Base-by-base conservation (phyloP, 2,888 invertebrate species). In the Keiferia lycopersicella region DNA sequence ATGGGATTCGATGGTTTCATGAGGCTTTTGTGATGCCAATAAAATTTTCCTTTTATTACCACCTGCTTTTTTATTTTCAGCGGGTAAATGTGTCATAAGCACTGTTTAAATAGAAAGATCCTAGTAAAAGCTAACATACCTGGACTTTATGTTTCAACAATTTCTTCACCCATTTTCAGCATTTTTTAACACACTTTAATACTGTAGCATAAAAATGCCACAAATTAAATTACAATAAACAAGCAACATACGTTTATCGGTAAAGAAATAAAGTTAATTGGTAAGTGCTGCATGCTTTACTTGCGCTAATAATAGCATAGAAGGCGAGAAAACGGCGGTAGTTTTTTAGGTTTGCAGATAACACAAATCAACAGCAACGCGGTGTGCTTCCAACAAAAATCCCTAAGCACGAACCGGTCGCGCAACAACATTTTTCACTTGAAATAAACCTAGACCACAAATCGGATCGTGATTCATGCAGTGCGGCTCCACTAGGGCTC, bases 1-100 rank as follows among this genome's bases (percentile, higher is more conserved):
- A 61, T 64, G 63, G 63, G 60, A 30, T 63, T 45, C 56, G 51
- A 57, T 45, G 63, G 65, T 41, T 62, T 64, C 65, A 45, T 65
- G 62, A 26, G 61, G 57, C 26, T 62, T 65, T 62, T 26, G 62
- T 62, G 62, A 53, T 53, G 51, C 38, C 20, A 61, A 34, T 61
- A 62, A 62, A 62, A 53, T 53, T 61, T 50, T 22, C 20, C 22
- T 51, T 62, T 62, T 62, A 62, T 53, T 39, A 50, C n/a, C 38
- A 62, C 53, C 62, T 53, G 22, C 10, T 4, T 26, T n/a, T 56
- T 26, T 56, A 26, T 56, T 30, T 14, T 34, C 8, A 14, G 14
- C n/a, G 16, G 30, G 16, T 7, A 34, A 26, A n/a, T 16, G 34
- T 11, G 34, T n/a, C n/a, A n/a, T 34, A 56, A 34, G 34, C 14